Evolutionary conservation across 2,113 vertebrate species (phyloP), one percentile per base, ranked within the genome.

Genomic region (Gila orcuttii): DNA sequence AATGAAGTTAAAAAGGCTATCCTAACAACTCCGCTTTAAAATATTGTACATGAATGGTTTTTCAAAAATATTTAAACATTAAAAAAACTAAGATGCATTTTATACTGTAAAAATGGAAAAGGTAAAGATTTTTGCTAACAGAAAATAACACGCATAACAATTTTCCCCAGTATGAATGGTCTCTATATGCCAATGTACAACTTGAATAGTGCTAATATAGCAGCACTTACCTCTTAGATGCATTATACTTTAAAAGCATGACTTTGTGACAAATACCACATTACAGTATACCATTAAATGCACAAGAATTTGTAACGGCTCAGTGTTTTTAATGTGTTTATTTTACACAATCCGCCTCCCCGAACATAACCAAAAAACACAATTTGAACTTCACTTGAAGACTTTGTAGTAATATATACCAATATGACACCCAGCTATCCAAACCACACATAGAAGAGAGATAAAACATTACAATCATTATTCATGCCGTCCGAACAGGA

Each of bases 391-490:
- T 45, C n/a, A 64, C 33, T 80, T 36, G 10, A 86, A 86, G 42
- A 83, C 62, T 25, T 57, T 76, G 50, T 66, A 82, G 9, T 62
- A 88, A 86, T 28, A 28, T 28, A 86, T 75, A 68, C 10, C 39
- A 47, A 33, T 62, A 82, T 52, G 50, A 52, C 59, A 39, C 31
- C 50, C 79, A 76, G 42, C 82, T 68, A 21, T 52, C 6, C 7
- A 36, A 87, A 85, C 3, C 47, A 82, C 78, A 57, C 62, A 59
- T 28, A 59, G 23, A 52, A 13, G 21, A 87, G 78, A 36, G 55
- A 75, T 45, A 79, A 82, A 79, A 25, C 25, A 82, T 85, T 73
- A 62, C 71, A 88, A 77, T 13, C 42, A 77, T 69, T 39, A 85
- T 66, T 31, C 10, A 77, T 39, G 50, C 84, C 73, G 62, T 78